Evolutionary conservation across 2,113 vertebrate genomes (phyloP), one percentile per base, ranked within the genome.

Genomic region (Ophiodon elongatus): DNA sequence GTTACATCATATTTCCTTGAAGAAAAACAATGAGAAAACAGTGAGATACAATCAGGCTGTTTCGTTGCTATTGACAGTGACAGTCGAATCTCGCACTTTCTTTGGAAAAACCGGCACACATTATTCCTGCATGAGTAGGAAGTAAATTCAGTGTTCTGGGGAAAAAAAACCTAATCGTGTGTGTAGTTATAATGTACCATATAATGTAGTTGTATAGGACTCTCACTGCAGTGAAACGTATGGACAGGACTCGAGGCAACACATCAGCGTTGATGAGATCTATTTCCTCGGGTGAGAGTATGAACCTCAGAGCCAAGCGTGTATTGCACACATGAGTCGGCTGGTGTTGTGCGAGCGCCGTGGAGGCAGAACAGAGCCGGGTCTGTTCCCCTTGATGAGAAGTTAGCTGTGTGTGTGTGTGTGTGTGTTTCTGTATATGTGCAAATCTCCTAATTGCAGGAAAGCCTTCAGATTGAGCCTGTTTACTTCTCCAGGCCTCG

Each of bases 401-500:
- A 57, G 27, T 71, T 82, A 73, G 41, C 31, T 45, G 27, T 50
- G 64, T 19, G 67, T 19, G 69, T 52, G 31, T 64, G 59, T 43
- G 45, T 79, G 21, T 70, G 31, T 73, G 60, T 70, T 64, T 73
- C 52, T 78, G 62, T 80, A 50, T 67, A 21, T 43, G 60, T 73
- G 62, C 25, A 57, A 70, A 76, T 71, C 54, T 52, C 2, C 41
- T 87, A 92, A 93, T 93, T 82, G 85, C 87, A 92, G 91, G 91
- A 91, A 90, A 59, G 79, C 10, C 74, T 85, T 89, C 25, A 21
- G 64, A 89, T 47, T 23, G 59, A 80, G 52, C 50, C 72, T 85
- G 89, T 89, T 90, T 90, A 92, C 64, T 68, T 85, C 60, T 23
- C 9, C 62, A 47, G 80, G 63, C 50, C 17, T 78, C 29, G 0